Percentiles rank a stretch among this genome's conserved stretches.
Conservation (phyloP, 2,888 invertebrate genomes). For the Gastracanthus pulcherrimus region DNA sequence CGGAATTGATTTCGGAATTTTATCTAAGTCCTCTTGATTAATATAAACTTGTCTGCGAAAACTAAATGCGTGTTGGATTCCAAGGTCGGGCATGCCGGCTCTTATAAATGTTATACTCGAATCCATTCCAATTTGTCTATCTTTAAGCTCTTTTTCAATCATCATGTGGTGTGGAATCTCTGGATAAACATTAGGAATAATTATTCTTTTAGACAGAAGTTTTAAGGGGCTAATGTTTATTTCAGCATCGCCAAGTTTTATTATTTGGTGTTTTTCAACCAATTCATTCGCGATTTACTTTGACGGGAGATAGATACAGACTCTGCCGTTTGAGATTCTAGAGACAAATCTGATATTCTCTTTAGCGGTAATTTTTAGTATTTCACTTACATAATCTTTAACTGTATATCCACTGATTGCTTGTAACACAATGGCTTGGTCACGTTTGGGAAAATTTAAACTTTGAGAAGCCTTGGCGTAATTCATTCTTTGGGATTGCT, state of each 20-base stretch:
- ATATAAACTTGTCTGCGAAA: too few species aligned
- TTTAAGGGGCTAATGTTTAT: background rate
- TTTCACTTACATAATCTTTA: constrained; percentile 33
- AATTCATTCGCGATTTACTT: background rate
- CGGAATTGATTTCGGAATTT: too few species aligned
- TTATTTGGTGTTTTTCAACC: background rate
- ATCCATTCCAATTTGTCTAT: too few species aligned
- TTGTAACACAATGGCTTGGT: constrained; percentile 43
- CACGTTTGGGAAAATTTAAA: background rate
- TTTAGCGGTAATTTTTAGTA: background rate
- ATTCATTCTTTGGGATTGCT: background rate
- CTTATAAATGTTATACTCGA: too few species aligned
- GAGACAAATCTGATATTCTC: constrained; percentile 27
- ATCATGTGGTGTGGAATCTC: too few species aligned
- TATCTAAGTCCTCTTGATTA: too few species aligned
- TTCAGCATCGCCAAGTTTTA: background rate
- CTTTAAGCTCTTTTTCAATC: too few species aligned
- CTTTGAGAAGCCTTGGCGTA: background rate
- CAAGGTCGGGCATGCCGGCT: too few species aligned
- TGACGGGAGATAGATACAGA: background rate
- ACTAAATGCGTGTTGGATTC: too few species aligned
- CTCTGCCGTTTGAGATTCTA: background rate
- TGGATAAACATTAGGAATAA: too few species aligned
- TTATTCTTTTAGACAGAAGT: background rate
- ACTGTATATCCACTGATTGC: constrained; percentile 25